phyloP scores from a whole-genome alignment of 2,888 invertebrate species.

The Blera fallax region DNA sequence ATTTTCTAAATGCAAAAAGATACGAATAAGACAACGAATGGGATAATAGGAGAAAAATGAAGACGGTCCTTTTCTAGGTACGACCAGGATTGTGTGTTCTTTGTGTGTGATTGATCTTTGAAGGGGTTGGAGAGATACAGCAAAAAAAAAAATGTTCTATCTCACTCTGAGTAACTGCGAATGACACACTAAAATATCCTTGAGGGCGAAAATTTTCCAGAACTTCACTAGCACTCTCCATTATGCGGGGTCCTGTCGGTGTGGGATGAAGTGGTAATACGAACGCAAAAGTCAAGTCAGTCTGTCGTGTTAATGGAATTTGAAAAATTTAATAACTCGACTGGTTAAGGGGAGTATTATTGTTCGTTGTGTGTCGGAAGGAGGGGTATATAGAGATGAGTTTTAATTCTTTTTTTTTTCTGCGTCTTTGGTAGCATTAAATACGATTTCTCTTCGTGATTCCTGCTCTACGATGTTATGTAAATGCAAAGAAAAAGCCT shows the following conservation, averaged over 20 bases:
- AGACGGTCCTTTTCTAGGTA: slow-evolving; percentile 5
- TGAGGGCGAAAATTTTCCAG: slow-evolving; percentile 33
- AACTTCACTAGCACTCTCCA: slow-evolving; percentile 28
- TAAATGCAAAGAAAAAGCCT: not conserved
- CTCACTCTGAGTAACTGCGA: slow-evolving; percentile 59
- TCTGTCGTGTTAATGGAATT: slow-evolving; percentile 74
- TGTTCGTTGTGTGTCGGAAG: not conserved
- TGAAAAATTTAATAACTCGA: slow-evolving; percentile 75
- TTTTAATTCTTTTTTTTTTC: not conserved
- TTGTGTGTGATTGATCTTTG: slow-evolving; percentile 54
- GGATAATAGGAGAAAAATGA: slow-evolving; percentile 2
- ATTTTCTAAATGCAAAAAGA: slow-evolving; percentile 18
- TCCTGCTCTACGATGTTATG: not conserved
- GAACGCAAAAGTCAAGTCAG: slow-evolving; percentile 13
- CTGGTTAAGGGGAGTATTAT: slow-evolving; percentile 6
- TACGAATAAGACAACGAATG: slow-evolving; percentile 25
- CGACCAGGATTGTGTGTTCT: slow-evolving; percentile 23
- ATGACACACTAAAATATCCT: slow-evolving; percentile 70
- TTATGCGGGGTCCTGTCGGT: slow-evolving; percentile 36
- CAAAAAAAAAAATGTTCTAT: slow-evolving; percentile 12
- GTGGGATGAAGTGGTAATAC: not conserved
- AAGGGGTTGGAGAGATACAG: not conserved
- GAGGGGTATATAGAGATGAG: not conserved
- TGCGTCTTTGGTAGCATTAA: not conserved
- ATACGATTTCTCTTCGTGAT: not conserved